Evolutionary conservation across 2,888 invertebrate species (phyloP), one percentile per base, ranked within the genome.

Genomic region (Agriopis leucophaearia): DNA sequence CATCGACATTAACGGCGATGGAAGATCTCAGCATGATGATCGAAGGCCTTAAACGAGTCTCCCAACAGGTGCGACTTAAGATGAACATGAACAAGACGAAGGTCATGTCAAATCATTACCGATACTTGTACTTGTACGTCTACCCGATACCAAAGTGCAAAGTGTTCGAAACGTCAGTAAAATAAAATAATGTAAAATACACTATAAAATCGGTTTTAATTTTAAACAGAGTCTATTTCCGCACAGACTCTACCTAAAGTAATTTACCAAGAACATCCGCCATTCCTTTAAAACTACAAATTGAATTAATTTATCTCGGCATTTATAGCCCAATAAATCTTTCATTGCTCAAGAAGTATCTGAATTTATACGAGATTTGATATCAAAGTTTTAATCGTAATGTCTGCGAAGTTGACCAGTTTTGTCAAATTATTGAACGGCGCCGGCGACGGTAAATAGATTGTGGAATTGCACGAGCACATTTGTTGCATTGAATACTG

Each of bases 401-500:
- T 45, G 64, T 68, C 56, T 60, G 27, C 38, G 36, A 63, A 68
- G 48, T 66, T 35, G 66, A 54, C 58, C 63, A 58, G 67, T 42
- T 55, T 60, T 60, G 60, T 64, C 56, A 64, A 68, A 64, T 67
- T 52, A 62, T 67, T 45, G 15, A 5, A 27, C 35, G 27, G 45
- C 56, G 60, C 50, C 55, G 48, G 59, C 59, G 45, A 44, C 55
- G 48, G 55, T 51, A 61, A 69, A 73, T 72, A 60, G 63, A 75
- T 69, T 72, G 67, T 60, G 40, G 66, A 51, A 59, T 64, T 58
- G 63, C 69, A 70, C 64, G 70, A 61, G 70, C 27, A 61, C 66
- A 74, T 73, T 73, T 61, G 68, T 71, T 68, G 71, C 69, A 66
- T 66, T 71, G 68, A 72, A 72, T 72, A 66, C 56, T 61, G 57